Percentiles rank a stretch among this genome's conserved stretches.
Evolutionary conservation across 2,113 vertebrate genomes (phyloP).

Genomic region (Tragelaphus imberbis): DNA sequence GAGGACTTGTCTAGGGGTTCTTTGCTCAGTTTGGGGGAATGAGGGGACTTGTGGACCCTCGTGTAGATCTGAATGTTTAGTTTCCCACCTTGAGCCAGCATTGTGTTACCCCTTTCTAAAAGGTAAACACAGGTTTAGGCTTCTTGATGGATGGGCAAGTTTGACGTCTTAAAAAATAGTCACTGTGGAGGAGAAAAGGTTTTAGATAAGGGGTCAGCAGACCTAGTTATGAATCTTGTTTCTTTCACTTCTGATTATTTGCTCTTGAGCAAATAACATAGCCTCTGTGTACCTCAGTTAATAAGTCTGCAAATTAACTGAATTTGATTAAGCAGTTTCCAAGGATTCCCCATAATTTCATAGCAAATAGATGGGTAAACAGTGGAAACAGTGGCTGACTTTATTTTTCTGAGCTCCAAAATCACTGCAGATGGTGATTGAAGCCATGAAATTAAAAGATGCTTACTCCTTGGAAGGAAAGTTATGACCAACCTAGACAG

Average conservation of each 20-base stretch:
- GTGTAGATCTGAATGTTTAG: not conserved
- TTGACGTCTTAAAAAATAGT: not conserved
- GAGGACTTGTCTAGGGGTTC: not conserved
- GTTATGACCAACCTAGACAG: no score
- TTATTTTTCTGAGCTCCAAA: no score
- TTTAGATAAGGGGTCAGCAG: not conserved
- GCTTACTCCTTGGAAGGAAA: no score
- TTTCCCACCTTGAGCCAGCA: not conserved
- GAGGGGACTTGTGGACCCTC: not conserved
- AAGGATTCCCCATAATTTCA: not conserved
- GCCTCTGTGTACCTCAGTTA: not conserved
- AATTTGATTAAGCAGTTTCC: not conserved
- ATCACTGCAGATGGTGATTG: no score
- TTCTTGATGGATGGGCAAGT: not conserved
- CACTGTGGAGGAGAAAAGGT: not conserved
- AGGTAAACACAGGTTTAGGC: not conserved
- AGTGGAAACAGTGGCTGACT: no score
- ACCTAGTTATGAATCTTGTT: fast-evolving
- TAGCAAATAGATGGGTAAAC: no score
- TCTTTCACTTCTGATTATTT: not conserved
- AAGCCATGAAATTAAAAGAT: no score
- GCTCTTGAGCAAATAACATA: not conserved
- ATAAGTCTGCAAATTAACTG: not conserved
- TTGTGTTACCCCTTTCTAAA: not conserved
- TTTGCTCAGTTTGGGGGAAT: not conserved